Conservation (phyloP, 2,888 invertebrate genomes). For the Uropetala carovei region DNA sequence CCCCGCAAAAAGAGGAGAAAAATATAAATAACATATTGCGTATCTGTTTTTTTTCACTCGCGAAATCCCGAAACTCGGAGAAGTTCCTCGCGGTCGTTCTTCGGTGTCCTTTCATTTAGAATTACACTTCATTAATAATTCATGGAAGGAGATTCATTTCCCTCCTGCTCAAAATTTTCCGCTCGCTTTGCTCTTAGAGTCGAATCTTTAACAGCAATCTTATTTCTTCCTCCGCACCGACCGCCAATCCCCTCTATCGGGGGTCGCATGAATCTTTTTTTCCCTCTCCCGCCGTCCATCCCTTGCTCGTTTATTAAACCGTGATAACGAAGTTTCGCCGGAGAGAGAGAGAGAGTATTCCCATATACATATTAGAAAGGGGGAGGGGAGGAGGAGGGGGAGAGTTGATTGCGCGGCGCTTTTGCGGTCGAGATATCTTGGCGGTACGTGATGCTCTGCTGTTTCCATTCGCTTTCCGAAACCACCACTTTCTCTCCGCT, state of each 20-base stretch:
- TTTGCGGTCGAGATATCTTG: neutral
- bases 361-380: too few species aligned
- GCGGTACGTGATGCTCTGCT: constrained; percentile 9
- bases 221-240: neutral
- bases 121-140: constrained; percentile 22
- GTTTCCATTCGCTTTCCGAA: neutral
- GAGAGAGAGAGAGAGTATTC: neutral
- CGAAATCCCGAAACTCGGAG: too few species aligned
- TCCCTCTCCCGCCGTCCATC: neutral
- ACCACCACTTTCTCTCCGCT: too few species aligned
- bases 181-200: neutral
- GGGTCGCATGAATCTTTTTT: neutral
- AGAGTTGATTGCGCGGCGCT: too few species aligned
- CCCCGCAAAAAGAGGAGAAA: too few species aligned
- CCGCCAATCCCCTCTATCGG: neutral
- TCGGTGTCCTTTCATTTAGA: constrained; percentile 12
- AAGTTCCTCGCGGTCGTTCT: neutral
- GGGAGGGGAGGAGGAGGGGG: too few species aligned
- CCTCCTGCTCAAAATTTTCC: neutral
- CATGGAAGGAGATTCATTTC: neutral
- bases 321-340: neutral
- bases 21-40: too few species aligned
- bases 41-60: too few species aligned
- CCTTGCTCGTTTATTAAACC: constrained; percentile 7
- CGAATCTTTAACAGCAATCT: neutral